A percentile compares a stretch with the other conserved stretches of the same genome.
Conservation (phyloP, 92 coral and sea anemone species). For the Ricordea florida region DNA sequence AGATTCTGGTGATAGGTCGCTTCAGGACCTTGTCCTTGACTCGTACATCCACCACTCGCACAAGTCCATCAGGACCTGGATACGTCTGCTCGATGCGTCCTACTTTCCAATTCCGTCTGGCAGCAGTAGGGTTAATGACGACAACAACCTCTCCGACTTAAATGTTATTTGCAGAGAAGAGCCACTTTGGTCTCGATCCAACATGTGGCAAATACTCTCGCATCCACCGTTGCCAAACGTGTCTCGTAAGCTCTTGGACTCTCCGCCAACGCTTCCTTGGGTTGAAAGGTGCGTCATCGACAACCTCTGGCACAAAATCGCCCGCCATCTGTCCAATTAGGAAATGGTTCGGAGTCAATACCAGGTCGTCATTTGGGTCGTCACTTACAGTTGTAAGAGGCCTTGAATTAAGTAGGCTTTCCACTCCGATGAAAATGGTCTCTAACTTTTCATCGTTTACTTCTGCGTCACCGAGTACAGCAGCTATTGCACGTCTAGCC, state of each 20-base stretch:
- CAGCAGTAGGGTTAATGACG: conserved; percentile 20
- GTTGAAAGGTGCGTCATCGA: background rate
- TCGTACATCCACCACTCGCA: conserved; percentile 15
- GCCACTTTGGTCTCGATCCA: conserved; percentile 47
- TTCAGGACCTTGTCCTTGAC: conserved; percentile 29
- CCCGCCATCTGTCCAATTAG: conserved; percentile 20
- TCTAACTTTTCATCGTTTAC: conserved; percentile 42
- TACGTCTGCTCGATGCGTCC: conserved; percentile 22
- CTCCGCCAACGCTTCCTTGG: conserved; percentile 41
- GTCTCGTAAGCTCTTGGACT: conserved; percentile 33
- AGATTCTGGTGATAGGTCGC: conserved; percentile 47
- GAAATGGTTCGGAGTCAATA: conserved; percentile 51
- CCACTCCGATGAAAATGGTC: conserved; percentile 48
- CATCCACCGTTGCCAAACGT: conserved; percentile 54
- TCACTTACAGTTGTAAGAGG: conserved; percentile 33
- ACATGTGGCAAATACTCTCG: conserved; percentile 34
- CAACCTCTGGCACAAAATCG: conserved; percentile 8
- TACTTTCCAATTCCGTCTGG: conserved; percentile 43
- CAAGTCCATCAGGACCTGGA: conserved; percentile 9
- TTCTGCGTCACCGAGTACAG: conserved; percentile 49
- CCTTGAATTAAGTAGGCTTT: conserved; percentile 43
- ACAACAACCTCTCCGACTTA: conserved; percentile 39
- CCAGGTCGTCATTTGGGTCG: conserved; percentile 36
- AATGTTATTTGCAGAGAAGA: background rate
- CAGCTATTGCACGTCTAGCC: conserved; percentile 54